Conservation (phyloP, 2,113 vertebrate genomes). For the Hippocampus mohnikei region DNA sequence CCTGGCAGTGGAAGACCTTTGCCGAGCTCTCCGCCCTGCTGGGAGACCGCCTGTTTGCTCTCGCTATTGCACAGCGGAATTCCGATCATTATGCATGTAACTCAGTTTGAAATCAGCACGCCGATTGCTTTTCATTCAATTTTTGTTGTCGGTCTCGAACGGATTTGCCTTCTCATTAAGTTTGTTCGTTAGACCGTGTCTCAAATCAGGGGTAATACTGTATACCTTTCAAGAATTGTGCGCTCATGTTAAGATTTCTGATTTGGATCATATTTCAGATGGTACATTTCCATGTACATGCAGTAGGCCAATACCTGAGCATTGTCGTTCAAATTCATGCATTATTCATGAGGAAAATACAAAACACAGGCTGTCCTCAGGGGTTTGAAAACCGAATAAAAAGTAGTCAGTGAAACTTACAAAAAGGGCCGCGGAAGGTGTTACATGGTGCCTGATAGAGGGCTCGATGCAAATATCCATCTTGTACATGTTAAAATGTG, state of each 20-base stretch:
- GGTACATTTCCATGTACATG: too few species aligned
- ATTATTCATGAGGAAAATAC: too few species aligned
- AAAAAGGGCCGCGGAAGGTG: too few species aligned
- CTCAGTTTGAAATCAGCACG: neutral
- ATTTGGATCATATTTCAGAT: too few species aligned
- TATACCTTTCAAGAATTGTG: too few species aligned
- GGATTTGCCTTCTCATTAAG: neutral
- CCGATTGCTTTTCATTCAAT: neutral
- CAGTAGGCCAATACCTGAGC: neutral
- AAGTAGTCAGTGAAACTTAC: too few species aligned
- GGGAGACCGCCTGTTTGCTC: slow-evolving; percentile 42
- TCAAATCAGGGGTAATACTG: neutral
- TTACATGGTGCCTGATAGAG: too few species aligned
- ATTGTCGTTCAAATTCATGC: too few species aligned
- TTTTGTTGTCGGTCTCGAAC: neutral
- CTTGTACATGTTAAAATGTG: neutral
- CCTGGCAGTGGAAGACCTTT: slow-evolving; percentile 21
- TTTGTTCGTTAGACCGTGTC: neutral
- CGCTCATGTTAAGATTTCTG: too few species aligned
- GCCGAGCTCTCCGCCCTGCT: slow-evolving; percentile 17
- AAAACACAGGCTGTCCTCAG: too few species aligned
- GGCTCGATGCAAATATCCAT: too few species aligned
- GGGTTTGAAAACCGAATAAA: too few species aligned
- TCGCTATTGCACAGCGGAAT: neutral
- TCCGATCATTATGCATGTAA: neutral